Evolutionary conservation across 2,113 vertebrate genomes (phyloP), one percentile per base, ranked within the genome.

Genomic region (Oreochromis tanganicae): DNA sequence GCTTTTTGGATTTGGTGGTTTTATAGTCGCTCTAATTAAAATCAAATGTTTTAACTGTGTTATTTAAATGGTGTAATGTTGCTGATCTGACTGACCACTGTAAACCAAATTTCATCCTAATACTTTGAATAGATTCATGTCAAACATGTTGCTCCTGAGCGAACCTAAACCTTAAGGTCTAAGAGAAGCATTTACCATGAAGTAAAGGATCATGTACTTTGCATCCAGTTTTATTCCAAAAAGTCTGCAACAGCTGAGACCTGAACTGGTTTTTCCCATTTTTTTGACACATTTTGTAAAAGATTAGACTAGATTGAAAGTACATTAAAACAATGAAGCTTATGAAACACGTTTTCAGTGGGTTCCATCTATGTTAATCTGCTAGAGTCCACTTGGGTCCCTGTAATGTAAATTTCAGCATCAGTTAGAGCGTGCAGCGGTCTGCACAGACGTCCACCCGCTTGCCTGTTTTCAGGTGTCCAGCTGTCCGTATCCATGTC

Each of bases 131-230:
- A 43, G 66, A 43, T 38, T 68, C 21, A 34, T 41, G 63, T n/a
- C 34, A 5, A 68, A 68, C 63, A 8, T 5, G 2, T 68, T 21
- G 11, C 17, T 36, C 61, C 0, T 36, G 32, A 9, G 59, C 3
- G 0, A 66, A 38, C 0, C 19, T 66, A 0, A 66, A 66, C 61
- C 2, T 8, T 21, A 66, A 38, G 19, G 34, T 66, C 61, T 66
- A 10, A 68, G 19, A 68, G 63, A 68, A 38, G 63, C 34, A 14
- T 41, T 68, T 41, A 21, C 11, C 34, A 21, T 21, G 34, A 68
- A 41, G 9, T 41, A 41, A 41, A 21, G 19, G 34, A 36, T 68
- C 19, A 0, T 68, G 63, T 41, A 68, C 34, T 68, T 21, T 68
- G 19, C 63, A 68, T 68, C 21, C 3, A 68, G 19, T 41, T 41